Evolutionary conservation across 64 coral and sea anemone genomes (phyloP).

Genomic region (Actinia tenebrosa): DNA sequence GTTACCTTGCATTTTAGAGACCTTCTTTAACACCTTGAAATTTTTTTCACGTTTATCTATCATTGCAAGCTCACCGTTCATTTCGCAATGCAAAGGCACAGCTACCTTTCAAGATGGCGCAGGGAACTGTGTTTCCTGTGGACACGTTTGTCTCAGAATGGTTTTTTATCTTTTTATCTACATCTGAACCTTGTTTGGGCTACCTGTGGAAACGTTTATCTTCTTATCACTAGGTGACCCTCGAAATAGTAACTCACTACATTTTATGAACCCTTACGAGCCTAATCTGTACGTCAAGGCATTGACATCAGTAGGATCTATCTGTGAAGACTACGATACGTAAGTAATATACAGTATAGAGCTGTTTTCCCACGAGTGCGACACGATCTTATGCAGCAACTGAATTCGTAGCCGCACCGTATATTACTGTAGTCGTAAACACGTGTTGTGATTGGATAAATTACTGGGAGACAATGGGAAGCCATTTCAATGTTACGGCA

Average conservation of each 20-base stretch:
- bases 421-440: neutral
- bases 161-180: neutral
- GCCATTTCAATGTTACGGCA: neutral
- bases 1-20: neutral
- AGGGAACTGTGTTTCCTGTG: too few species aligned
- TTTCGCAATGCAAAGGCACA: too few species aligned
- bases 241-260: constrained; percentile 65
- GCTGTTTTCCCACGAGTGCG: neutral
- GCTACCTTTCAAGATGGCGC: too few species aligned
- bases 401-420: too few species aligned
- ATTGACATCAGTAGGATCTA: constrained; percentile 73
- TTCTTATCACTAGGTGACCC: constrained; percentile 64
- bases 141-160: neutral
- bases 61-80: too few species aligned
- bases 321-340: constrained; percentile 96
- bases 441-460: neutral
- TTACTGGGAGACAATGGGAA: neutral
- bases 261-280: constrained; percentile 91
- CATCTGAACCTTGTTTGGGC: too few species aligned
- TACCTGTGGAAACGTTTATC: neutral
- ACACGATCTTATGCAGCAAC: too few species aligned
- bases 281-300: constrained; percentile 91
- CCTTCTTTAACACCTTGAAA: too few species aligned
- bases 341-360: constrained; percentile 24
- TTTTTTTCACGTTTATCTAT: too few species aligned